Evolutionary conservation across 2,113 vertebrate genomes (phyloP).

Genomic region (Odocoileus virginianus): DNA sequence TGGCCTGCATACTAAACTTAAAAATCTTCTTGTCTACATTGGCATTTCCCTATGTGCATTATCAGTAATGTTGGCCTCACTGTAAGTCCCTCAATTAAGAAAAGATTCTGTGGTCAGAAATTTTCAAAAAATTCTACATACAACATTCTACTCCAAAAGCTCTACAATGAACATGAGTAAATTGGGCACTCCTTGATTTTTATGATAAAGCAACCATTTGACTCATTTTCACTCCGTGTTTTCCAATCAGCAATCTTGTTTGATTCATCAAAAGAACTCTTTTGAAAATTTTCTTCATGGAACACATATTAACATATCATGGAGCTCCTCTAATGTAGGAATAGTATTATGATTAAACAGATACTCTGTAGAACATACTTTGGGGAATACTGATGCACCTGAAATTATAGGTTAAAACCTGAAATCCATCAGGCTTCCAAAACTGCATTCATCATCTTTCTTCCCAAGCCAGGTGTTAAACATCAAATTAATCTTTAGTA

Average conservation of each 20-base stretch:
- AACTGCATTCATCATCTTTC: not conserved
- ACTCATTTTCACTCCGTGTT: not conserved
- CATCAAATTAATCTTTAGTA: not conserved
- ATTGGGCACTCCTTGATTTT: not conserved
- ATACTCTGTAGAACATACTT: not conserved
- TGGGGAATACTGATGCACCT: not conserved
- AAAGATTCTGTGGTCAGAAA: not conserved
- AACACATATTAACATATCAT: not conserved
- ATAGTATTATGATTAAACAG: not conserved
- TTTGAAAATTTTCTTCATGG: not conserved
- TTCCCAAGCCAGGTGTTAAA: not conserved
- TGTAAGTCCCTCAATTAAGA: not conserved
- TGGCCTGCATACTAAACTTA: not conserved
- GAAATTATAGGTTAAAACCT: slow-evolving; percentile 13
- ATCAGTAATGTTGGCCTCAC: not conserved
- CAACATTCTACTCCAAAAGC: not conserved
- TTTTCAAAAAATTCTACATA: not conserved
- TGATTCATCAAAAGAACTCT: not conserved
- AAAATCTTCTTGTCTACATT: not conserved
- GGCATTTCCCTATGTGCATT: not conserved
- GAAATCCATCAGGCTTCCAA: not conserved
- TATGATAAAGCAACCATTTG: not conserved
- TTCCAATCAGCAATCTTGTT: not conserved
- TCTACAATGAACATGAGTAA: not conserved
- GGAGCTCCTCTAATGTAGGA: not conserved